These are phyloP conservation scores for Eilema depressum DNA, from an alignment of 2,888 invertebrate genomes.

Conservation along the genomic window DNA sequence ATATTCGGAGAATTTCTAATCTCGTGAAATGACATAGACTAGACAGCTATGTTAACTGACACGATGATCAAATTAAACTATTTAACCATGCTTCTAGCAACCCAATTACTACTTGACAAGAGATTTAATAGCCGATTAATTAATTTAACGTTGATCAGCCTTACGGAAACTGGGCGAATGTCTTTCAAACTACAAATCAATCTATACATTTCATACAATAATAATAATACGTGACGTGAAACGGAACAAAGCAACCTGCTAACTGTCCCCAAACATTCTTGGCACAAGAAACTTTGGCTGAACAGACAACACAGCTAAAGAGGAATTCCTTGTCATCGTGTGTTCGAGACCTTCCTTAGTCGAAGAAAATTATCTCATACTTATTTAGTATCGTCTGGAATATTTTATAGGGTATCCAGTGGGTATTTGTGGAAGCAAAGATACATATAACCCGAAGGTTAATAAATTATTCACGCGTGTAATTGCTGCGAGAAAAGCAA, in stretches of 20 bases:
- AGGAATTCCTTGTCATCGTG: slow-evolving; percentile 8
- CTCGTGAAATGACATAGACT: no score
- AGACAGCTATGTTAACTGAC: no score
- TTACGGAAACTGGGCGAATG: no score
- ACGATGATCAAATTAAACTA: no score
- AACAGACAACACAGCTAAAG: not conserved
- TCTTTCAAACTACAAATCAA: not conserved
- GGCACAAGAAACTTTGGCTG: slow-evolving; percentile 10
- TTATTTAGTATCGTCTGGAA: not conserved
- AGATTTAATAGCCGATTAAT: no score
- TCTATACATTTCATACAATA: not conserved
- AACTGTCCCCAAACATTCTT: slow-evolving; percentile 12
- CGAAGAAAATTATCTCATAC: not conserved
- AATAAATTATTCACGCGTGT: slow-evolving; percentile 7
- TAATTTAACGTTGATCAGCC: no score
- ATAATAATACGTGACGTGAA: not conserved
- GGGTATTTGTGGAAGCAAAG: not conserved
- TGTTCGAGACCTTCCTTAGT: not conserved
- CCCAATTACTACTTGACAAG: no score
- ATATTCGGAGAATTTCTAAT: no score
- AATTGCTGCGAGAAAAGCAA: slow-evolving; percentile 7
- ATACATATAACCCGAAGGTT: not conserved
- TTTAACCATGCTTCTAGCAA: no score
- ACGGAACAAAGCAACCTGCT: not conserved
- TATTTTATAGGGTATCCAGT: not conserved